Evolutionary conservation across 2,888 invertebrate species (phyloP).

Genomic region (Conomelus anceps): DNA sequence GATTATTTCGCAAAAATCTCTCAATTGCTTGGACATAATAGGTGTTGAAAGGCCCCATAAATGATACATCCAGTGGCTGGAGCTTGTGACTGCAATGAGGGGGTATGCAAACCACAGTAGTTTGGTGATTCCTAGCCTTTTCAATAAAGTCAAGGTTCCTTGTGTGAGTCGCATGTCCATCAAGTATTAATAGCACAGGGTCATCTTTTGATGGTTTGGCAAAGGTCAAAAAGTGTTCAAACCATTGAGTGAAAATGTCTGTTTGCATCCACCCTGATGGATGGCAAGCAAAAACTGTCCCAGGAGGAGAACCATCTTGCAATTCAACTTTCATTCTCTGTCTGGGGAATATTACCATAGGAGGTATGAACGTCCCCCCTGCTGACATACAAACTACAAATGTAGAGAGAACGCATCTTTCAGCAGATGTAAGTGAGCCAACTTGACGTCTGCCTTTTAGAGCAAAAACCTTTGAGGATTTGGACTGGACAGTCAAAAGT

Average conservation of each 20-base stretch:
- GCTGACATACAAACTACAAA: conserved; percentile 18
- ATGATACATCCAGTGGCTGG: conserved; percentile 23
- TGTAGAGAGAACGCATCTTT: conserved; percentile 20
- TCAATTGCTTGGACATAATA: conserved; percentile 25
- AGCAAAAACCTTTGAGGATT: conserved; percentile 36
- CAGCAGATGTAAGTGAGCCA: conserved; percentile 28
- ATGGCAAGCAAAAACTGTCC: conserved; percentile 35
- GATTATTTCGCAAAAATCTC: conserved; percentile 14
- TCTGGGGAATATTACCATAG: conserved; percentile 34
- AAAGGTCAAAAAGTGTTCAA: conserved; percentile 40
- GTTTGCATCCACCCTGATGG: conserved; percentile 37
- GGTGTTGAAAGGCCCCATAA: conserved; percentile 24
- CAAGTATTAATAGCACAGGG: conserved; percentile 38
- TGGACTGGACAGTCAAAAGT: conserved; percentile 37
- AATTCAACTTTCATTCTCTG: conserved; percentile 36
- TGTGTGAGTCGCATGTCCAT: conserved; percentile 39
- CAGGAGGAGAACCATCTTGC: conserved; percentile 37
- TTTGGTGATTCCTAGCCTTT: conserved; percentile 36
- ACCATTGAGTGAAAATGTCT: conserved; percentile 36
- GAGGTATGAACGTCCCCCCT: conserved; percentile 17
- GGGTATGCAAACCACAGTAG: conserved; percentile 39
- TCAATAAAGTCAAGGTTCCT: conserved; percentile 37
- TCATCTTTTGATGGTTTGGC: conserved; percentile 33
- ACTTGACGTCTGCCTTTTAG: conserved; percentile 39
- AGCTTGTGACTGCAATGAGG: conserved; percentile 33